Evolutionary conservation across 2,888 invertebrate species (phyloP), one percentile per base, ranked within the genome.

Genomic region (Drosophila tripunctata): DNA sequence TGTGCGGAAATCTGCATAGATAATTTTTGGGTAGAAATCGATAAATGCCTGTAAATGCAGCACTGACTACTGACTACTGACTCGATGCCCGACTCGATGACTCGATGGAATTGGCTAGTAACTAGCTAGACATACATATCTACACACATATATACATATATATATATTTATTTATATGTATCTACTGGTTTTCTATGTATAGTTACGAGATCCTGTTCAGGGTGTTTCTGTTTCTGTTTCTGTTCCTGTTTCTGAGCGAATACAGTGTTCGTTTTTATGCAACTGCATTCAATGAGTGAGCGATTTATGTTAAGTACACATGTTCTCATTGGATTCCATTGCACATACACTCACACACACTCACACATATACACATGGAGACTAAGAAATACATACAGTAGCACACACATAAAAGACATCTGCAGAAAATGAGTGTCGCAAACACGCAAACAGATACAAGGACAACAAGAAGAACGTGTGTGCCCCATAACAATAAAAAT

Each of bases 251-350:
- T 41, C 74, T 44, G 36, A 31, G 70, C 51, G 70, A 60, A 56
- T 73, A 33, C 64, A 27, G 43, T 65, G 63, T 75, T 73, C 67
- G 78, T 69, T 83, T 81, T 86, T 86, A 83, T 82, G 84, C 86
- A 86, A 82, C 73, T 82, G 81, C 73, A 80, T 82, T 82, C 86
- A 86, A 82, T 82, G 86, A 82, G 81, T 82, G 81, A 82, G 81
- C 81, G 86, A 82, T 82, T 82, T 82, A 82, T 82, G 81, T 82
- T 82, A 81, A 86, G 81, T 86, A 86, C 86, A 83, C 87, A 86
- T 80, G 86, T 85, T 82, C 83, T 85, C 80, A 81, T 81, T 83
- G 80, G 86, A 75, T 82, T 85, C 76, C 79, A 70, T 67, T 75
- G 73, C 73, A 79, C 62, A 69, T 58, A 70, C 63, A 14, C 52